Evolutionary conservation across 2,113 vertebrate species (phyloP).

Genomic region (Orcinus orca): DNA sequence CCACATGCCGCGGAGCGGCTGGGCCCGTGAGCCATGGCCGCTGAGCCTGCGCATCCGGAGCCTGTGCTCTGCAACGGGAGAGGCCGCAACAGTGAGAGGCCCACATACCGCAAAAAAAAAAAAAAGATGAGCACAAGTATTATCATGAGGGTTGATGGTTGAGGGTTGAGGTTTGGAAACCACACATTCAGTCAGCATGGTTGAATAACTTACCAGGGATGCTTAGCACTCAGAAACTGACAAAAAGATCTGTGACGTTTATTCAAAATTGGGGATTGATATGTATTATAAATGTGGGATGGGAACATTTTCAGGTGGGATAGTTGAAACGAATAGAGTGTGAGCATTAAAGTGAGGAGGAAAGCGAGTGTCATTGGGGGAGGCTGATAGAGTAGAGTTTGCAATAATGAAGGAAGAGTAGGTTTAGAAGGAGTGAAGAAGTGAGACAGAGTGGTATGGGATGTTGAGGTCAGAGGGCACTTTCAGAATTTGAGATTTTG

Average conservation of each 20-base stretch:
- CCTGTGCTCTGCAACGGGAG: too few species aligned
- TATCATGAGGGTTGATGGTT: not conserved
- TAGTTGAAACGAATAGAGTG: not conserved
- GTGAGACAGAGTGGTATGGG: not conserved
- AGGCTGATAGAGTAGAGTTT: not conserved
- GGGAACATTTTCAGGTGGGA: not conserved
- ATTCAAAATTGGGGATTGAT: not conserved
- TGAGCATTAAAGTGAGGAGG: conserved; percentile 12
- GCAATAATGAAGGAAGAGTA: not conserved
- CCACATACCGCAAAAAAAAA: too few species aligned
- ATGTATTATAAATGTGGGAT: not conserved
- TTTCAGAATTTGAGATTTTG: conserved; percentile 41
- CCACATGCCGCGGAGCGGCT: too few species aligned
- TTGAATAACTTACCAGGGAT: conserved; percentile 13
- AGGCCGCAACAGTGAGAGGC: too few species aligned
- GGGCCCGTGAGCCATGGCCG: too few species aligned
- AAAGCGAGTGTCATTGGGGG: not conserved
- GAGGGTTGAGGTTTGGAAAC: conserved; percentile 5
- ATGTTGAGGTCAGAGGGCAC: not conserved
- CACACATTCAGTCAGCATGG: not conserved
- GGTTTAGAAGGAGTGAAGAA: not conserved
- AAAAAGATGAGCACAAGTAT: conserved; percentile 35
- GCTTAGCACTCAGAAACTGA: conserved; percentile 48
- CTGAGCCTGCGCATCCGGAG: too few species aligned
- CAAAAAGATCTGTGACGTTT: conserved; percentile 9